These are phyloP conservation scores for Yasuhikotakia modesta DNA, from an alignment of 2,797 vertebrate species.

Conservation along the genomic window DNA sequence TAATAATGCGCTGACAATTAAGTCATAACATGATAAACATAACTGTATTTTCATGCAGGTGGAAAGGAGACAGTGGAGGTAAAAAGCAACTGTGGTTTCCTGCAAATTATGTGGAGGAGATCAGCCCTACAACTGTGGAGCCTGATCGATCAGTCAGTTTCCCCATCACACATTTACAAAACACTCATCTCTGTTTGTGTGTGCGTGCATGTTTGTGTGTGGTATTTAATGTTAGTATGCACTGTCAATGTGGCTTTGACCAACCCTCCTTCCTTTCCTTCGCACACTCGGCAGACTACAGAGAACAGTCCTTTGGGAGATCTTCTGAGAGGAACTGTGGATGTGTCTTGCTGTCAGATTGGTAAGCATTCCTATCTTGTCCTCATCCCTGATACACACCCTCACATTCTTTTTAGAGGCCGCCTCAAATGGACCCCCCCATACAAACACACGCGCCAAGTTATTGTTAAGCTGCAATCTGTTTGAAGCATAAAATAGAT, in stretches of 20 bases:
- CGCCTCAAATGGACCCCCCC: not conserved
- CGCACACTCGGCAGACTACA: conserved; percentile 82
- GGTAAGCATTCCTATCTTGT: conserved; percentile 75
- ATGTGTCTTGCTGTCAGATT: conserved; percentile 95
- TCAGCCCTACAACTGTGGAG: conserved; percentile 84
- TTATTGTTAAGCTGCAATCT: no score
- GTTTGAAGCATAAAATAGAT: no score
- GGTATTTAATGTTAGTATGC: conserved; percentile 9
- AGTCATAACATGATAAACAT: no score
- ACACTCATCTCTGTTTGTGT: not conserved
- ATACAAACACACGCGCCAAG: no score
- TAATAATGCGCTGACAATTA: no score
- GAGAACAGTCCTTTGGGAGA: conserved; percentile 98
- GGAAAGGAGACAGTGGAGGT: conserved; percentile 95
- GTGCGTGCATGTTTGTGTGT: not conserved
- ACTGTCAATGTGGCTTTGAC: conserved; percentile 28
- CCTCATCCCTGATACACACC: conserved; percentile 23
- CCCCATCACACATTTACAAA: not conserved
- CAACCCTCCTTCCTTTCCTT: conserved; percentile 6
- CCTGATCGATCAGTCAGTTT: conserved; percentile 85
- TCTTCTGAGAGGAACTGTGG: conserved; percentile 91
- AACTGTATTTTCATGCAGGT: conserved; percentile 76
- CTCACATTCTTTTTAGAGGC: not conserved
- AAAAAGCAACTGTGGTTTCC: conserved; percentile 99
- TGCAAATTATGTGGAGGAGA: conserved; percentile 97